phyloP scores from a whole-genome alignment of 2,888 invertebrate genomes.

The Cephus spinipes region DNA sequence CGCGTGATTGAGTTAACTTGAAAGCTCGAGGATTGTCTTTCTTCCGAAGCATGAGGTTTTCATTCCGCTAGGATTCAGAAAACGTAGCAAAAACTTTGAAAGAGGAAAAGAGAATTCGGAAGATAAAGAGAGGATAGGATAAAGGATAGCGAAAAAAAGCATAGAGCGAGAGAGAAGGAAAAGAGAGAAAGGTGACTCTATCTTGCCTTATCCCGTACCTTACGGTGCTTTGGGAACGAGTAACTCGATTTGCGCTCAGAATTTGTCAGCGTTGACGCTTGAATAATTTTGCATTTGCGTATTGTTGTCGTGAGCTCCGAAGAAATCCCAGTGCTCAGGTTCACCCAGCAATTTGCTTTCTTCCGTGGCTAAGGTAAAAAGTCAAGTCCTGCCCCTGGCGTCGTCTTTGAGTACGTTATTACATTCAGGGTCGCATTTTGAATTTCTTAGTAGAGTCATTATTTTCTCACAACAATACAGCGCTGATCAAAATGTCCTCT shows the following conservation, averaged over 20 bases:
- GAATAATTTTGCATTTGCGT: constrained; percentile 42
- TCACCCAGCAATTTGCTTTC: neutral
- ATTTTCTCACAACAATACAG: neutral
- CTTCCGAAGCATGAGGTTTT: constrained; percentile 2
- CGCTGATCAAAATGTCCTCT: neutral
- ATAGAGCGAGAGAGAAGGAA: no score
- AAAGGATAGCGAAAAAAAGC: neutral
- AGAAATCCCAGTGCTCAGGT: neutral
- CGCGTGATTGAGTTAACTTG: neutral
- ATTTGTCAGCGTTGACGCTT: constrained; percentile 35
- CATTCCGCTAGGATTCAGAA: neutral
- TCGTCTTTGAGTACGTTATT: constrained; percentile 17
- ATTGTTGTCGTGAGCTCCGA: constrained; percentile 30
- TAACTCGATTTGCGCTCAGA: constrained; percentile 38
- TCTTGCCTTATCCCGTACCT: constrained; percentile 17
- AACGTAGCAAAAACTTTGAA: neutral
- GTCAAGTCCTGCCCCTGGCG: neutral
- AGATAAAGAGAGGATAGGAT: neutral
- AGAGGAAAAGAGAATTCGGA: neutral
- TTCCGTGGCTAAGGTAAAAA: neutral
- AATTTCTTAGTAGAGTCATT: constrained; percentile 6
- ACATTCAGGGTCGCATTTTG: constrained; percentile 11
- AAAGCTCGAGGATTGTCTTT: neutral
- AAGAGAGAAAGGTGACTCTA: constrained; percentile 16
- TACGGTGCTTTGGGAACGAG: constrained; percentile 1